phyloP scores from a whole-genome alignment of 2,888 invertebrate species.

The Macrostomum cliftonense region DNA sequence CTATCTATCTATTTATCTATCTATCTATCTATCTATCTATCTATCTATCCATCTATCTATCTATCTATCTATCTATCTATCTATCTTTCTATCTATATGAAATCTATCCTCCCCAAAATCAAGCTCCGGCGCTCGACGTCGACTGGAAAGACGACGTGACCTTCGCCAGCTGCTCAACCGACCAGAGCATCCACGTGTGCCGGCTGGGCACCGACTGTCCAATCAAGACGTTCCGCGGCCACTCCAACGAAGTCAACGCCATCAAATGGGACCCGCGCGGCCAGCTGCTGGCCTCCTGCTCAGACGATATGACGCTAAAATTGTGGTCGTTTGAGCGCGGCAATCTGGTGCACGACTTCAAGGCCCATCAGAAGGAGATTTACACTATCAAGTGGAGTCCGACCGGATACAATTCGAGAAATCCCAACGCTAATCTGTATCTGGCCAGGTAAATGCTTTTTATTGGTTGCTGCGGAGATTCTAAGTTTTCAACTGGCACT shows the following conservation, averaged over 20 bases:
- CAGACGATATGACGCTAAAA: slow-evolving; percentile 95
- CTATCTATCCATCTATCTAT: too few relatives aligned
- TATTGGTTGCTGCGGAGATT: too few relatives aligned
- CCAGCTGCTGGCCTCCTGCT: slow-evolving; percentile 81
- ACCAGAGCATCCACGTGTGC: slow-evolving; percentile 94
- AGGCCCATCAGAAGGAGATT: slow-evolving; percentile 93
- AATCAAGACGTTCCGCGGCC: slow-evolving; percentile 83
- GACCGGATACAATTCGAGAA: slow-evolving; percentile 83
- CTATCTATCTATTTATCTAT: too few relatives aligned
- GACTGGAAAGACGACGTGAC: slow-evolving; percentile 95
- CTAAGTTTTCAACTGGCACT: too few relatives aligned
- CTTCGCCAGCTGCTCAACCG: slow-evolving; percentile 95
- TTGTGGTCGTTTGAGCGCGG: slow-evolving; percentile 91
- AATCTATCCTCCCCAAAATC: too few relatives aligned
- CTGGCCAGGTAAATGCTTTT: slow-evolving; percentile 49
- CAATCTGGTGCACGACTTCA: slow-evolving; percentile 47
- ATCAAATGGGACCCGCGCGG: slow-evolving; percentile 99
- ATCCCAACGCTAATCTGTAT: slow-evolving; percentile 86
- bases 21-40: too few relatives aligned
- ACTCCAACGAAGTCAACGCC: slow-evolving; percentile 81
- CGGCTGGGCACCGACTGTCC: slow-evolving; percentile 75
- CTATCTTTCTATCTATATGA: too few relatives aligned
- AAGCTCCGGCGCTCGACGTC: slow-evolving; percentile 85
- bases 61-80: too few relatives aligned
- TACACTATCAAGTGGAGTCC: slow-evolving; percentile 99